phyloP scores from a whole-genome alignment of 2,797 vertebrate species.

The Ceryle rudis region DNA sequence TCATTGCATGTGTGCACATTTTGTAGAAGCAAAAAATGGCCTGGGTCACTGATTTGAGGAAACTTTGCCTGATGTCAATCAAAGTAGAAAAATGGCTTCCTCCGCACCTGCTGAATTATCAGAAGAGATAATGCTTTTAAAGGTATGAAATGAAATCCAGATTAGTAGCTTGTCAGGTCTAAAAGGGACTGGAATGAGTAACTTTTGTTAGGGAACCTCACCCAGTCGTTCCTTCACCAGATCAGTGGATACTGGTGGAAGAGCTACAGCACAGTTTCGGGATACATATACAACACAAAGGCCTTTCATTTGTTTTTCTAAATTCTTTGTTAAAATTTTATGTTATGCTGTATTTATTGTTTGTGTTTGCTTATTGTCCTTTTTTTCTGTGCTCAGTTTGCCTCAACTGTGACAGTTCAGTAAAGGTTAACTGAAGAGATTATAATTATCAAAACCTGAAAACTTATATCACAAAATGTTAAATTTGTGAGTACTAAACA shows the following conservation, averaged over 20 bases:
- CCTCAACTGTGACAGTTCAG: neutral
- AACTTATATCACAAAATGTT: no score
- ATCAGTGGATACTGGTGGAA: neutral
- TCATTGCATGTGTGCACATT: neutral
- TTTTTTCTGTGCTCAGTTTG: neutral
- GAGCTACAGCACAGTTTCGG: neutral
- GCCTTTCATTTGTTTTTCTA: neutral
- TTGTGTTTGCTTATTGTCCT: neutral
- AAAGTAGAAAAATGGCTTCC: neutral
- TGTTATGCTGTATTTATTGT: neutral
- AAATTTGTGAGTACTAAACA: neutral
- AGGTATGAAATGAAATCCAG: neutral
- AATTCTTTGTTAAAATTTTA: neutral
- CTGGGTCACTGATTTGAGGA: neutral
- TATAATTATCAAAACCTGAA: neutral
- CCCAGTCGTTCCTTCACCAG: neutral
- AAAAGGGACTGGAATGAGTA: neutral
- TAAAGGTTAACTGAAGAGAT: neutral
- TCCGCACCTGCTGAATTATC: neutral
- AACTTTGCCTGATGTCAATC: neutral
- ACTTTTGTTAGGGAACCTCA: neutral
- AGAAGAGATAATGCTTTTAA: neutral
- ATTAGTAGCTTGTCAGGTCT: neutral
- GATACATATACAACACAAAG: neutral
- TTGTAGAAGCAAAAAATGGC: neutral